Evolutionary conservation across 2,113 vertebrate species (phyloP), one percentile per base, ranked within the genome.

Genomic region (Burhinus bistriatus): DNA sequence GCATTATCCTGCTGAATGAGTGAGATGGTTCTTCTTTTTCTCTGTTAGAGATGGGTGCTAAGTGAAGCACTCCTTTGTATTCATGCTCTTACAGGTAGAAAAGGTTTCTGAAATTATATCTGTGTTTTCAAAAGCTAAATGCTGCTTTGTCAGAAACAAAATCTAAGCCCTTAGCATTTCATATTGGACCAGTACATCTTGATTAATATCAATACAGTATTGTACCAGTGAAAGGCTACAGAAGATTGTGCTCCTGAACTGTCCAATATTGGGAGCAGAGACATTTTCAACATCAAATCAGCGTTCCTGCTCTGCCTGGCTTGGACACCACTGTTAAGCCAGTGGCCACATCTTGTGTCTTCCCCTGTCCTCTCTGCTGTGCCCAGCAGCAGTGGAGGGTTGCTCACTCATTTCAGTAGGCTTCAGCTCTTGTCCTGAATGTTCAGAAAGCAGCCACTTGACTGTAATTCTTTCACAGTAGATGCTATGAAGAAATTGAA

Each of bases 41-140:
- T 42, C 8, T 44, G 8, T 66, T 84, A 32, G 51, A n/a, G 65
- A 30, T 54, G 29, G 21, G 3, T 34, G 8, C 11, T 42, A 45
- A 71, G 20, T 29, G 47, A 82, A 87, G 6, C 9, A 11, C 10
- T 73, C 7, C 64, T 70, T 82, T 69, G 36, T 34, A 10, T 83
- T 80, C 79, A 25, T 0, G 0, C 23, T 38, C 14, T 36, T 57
- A 52, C 5, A 76, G 16, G 20, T 6, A 29, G 34, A 76, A 87
- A 55, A 59, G 9, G 8, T 44, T 49, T 1, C 2, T 47, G 32
- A 51, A 71, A 30, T 84, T n/a, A 1, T 38, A 25, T 25, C 5
- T 70, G 1, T 45, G 25, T 87, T 91, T 68, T 51, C 12, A 44
- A 64, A 89, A 54, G 26, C 30, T 71, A 40, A n/a, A 32, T 58